Evolutionary conservation across 2,797 vertebrate species (phyloP).

Genomic region (Channa striata): DNA sequence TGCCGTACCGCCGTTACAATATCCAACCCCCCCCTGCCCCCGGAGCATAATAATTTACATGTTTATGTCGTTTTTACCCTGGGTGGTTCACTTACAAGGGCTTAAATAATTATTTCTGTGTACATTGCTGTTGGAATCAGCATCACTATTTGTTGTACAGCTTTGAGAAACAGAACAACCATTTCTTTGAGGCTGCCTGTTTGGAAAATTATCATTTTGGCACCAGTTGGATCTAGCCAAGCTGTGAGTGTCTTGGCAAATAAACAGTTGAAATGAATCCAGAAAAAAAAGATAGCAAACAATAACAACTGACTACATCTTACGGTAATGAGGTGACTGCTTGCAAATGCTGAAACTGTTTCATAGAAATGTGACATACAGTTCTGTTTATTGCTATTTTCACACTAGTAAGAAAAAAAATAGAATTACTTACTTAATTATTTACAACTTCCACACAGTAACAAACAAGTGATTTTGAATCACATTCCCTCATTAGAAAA

Average conservation of each 20-base stretch:
- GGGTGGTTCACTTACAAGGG: slow-evolving; percentile 6
- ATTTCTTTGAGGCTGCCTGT: neutral
- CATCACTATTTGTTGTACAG: neutral
- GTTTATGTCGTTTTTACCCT: slow-evolving; percentile 36
- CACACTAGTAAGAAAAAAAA: too few species aligned
- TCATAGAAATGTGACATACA: neutral
- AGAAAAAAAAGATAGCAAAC: slow-evolving; percentile 37
- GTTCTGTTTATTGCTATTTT: neutral
- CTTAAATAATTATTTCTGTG: slow-evolving; percentile 14
- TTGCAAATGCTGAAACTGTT: slow-evolving; percentile 8
- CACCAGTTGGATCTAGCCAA: slow-evolving; percentile 10
- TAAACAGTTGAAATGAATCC: slow-evolving; percentile 19
- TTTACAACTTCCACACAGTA: neutral
- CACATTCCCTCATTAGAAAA: neutral
- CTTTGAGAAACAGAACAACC: neutral
- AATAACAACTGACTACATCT: slow-evolving; percentile 27
- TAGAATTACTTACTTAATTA: neutral
- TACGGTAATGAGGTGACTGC: slow-evolving; percentile 34
- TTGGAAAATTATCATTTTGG: slow-evolving; percentile 40
- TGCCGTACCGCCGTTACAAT: slow-evolving; percentile 55
- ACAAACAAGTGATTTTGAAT: neutral
- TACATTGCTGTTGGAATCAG: neutral
- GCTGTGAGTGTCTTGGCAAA: slow-evolving; percentile 46
- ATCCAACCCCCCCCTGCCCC: slow-evolving; percentile 51
- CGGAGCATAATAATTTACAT: slow-evolving; percentile 43